Percentiles rank a stretch among this genome's conserved stretches.
Conservation (phyloP, 1,140 invertebrate species). For the Vollenhovia emeryi region DNA sequence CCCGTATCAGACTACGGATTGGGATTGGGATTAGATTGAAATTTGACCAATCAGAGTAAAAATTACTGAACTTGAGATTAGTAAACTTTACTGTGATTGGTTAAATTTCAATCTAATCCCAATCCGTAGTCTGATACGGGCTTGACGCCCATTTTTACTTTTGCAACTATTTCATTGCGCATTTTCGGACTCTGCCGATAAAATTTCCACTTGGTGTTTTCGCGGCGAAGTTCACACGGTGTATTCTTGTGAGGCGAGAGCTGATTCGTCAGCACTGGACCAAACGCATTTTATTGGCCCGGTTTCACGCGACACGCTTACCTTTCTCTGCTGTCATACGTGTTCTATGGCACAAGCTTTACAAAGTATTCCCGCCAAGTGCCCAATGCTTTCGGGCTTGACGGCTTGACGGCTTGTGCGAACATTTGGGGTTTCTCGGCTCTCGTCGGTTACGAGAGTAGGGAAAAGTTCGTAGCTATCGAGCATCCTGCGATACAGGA, state of each 20-base stretch:
- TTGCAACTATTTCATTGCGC: too few species aligned
- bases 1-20: too few species aligned
- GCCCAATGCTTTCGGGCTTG: neutral
- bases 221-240: neutral
- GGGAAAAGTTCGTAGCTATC: neutral
- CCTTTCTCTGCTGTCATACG: neutral
- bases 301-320: neutral
- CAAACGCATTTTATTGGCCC: neutral
- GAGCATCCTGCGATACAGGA: neutral
- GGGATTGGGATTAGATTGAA: too few species aligned
- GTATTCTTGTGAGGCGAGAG: neutral
- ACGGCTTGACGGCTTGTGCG: neutral
- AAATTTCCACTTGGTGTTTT: too few species aligned
- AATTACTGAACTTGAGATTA: too few species aligned
- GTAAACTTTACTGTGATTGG: too few species aligned
- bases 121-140: too few species aligned
- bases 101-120: too few species aligned
- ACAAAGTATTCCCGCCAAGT: conserved; percentile 47
- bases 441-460: conserved; percentile 4
- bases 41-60: too few species aligned
- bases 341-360: neutral
- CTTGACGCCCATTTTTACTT: too few species aligned
- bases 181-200: too few species aligned
- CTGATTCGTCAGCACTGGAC: conserved; percentile 1
- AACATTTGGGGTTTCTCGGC: neutral